phyloP scores from a whole-genome alignment of 2,888 invertebrate genomes.

The Sarcophaga carnaria region DNA sequence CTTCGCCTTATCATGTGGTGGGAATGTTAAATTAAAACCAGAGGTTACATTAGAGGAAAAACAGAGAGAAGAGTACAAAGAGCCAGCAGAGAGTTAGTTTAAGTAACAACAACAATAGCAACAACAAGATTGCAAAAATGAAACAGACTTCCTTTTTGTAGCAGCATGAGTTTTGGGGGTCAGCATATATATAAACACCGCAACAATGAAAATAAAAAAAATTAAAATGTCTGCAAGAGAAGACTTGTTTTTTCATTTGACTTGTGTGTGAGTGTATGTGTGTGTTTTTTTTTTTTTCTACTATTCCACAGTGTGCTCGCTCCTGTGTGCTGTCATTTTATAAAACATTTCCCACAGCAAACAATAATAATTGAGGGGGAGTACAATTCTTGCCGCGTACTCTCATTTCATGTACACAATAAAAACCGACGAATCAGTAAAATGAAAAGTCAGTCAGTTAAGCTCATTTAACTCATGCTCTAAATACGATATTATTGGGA shows the following conservation, averaged over 20 bases:
- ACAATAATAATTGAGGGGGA: too few relatives aligned
- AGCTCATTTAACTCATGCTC: too few relatives aligned
- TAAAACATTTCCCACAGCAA: too few relatives aligned
- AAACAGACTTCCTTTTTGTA: conserved; percentile 55
- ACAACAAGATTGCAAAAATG: conserved; percentile 10
- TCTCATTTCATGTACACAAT: too few relatives aligned
- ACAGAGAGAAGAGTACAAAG: not conserved
- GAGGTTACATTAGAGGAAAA: not conserved
- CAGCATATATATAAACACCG: not conserved
- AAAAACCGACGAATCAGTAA: too few relatives aligned
- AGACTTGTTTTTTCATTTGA: conserved; percentile 5
- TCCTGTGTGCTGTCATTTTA: too few relatives aligned
- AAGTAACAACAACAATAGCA: not conserved
- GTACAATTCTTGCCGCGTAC: too few relatives aligned
- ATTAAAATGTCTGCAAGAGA: conserved; percentile 42
- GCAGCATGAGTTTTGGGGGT: conserved; percentile 63
- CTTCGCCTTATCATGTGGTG: conserved; percentile 11
- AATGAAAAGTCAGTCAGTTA: too few relatives aligned
- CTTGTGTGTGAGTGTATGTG: too few relatives aligned
- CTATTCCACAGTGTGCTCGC: too few relatives aligned
- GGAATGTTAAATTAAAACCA: conserved; percentile 21
- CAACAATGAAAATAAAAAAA: conserved; percentile 25
- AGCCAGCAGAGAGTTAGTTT: conserved; percentile 3
- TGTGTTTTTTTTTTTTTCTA: too few relatives aligned
- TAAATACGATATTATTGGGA: too few relatives aligned